A percentile compares a stretch with the other conserved stretches of the same genome.
phyloP scores from a whole-genome alignment of 2,113 vertebrate species.

The Loxodonta africana region DNA sequence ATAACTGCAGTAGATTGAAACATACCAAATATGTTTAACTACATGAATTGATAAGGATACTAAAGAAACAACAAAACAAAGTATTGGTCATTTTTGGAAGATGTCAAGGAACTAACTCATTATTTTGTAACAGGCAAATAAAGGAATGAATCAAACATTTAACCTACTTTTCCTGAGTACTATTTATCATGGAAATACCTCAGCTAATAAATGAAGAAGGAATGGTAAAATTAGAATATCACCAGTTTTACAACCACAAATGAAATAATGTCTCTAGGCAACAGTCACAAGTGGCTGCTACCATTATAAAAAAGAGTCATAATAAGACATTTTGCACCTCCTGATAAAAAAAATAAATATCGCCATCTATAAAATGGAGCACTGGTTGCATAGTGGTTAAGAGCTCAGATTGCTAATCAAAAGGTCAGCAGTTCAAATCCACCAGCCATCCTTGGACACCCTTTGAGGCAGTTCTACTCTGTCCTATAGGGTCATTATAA shows the following conservation, averaged over 20 bases:
- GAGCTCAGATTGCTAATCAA: too few relatives aligned
- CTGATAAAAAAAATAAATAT: not conserved
- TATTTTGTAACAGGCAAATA: not conserved
- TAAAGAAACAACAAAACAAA: not conserved
- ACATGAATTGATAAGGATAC: not conserved
- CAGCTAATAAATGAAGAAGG: not conserved
- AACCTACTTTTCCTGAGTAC: not conserved
- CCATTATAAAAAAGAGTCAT: not conserved
- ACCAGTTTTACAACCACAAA: not conserved
- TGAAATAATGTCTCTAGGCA: not conserved
- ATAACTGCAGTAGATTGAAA: not conserved
- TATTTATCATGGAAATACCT: not conserved
- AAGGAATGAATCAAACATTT: not conserved
- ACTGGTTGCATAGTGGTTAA: too few relatives aligned
- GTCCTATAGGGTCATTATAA: too few relatives aligned
- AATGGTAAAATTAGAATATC: conserved; percentile 1
- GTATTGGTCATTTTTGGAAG: not conserved
- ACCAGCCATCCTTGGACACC: too few relatives aligned
- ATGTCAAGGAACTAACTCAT: not conserved
- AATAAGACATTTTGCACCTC: not conserved
- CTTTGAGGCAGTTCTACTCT: too few relatives aligned
- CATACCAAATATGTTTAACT: not conserved
- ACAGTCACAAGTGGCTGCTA: not conserved
- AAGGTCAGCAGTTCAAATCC: too few relatives aligned
- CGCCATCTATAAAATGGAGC: too few relatives aligned